A percentile compares a stretch with the other conserved stretches of the same genome.
These are phyloP conservation scores for Anas bernieri DNA, from an alignment of 2,797 vertebrate species.

Conservation along the genomic window DNA sequence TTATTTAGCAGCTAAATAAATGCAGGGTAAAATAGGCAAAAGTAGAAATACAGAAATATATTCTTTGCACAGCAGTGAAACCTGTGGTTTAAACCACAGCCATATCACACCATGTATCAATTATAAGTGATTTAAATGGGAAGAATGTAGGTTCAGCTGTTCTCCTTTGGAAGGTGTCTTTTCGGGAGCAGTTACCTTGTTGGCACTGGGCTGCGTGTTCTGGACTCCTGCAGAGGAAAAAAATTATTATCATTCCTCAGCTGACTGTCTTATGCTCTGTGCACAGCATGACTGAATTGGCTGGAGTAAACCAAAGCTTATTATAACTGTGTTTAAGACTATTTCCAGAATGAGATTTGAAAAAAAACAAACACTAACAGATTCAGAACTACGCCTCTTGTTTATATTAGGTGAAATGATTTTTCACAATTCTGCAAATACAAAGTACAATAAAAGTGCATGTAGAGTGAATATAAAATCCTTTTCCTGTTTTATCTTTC, in stretches of 20 bases:
- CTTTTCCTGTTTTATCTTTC: background rate
- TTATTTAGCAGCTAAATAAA: background rate
- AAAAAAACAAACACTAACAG: background rate
- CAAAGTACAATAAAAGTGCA: background rate
- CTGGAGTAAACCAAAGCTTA: background rate
- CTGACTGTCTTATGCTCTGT: background rate
- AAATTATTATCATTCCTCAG: background rate
- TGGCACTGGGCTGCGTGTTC: background rate
- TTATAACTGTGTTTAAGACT: background rate
- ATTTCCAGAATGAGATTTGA: background rate
- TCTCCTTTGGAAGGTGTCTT: background rate
- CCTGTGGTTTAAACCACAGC: background rate
- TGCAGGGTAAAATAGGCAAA: background rate
- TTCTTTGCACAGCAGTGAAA: background rate
- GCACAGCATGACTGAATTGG: constrained; percentile 12
- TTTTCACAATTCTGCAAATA: background rate
- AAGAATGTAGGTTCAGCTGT: background rate
- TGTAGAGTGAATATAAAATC: background rate
- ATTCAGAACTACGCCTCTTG: fast-evolving
- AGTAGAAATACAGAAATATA: background rate
- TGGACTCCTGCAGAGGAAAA: background rate
- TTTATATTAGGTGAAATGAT: background rate
- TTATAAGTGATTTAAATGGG: background rate
- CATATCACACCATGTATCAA: background rate
- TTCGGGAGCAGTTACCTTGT: background rate